Base-by-base conservation (phyloP, 2,888 invertebrate genomes). In the Blera fallax region DNA sequence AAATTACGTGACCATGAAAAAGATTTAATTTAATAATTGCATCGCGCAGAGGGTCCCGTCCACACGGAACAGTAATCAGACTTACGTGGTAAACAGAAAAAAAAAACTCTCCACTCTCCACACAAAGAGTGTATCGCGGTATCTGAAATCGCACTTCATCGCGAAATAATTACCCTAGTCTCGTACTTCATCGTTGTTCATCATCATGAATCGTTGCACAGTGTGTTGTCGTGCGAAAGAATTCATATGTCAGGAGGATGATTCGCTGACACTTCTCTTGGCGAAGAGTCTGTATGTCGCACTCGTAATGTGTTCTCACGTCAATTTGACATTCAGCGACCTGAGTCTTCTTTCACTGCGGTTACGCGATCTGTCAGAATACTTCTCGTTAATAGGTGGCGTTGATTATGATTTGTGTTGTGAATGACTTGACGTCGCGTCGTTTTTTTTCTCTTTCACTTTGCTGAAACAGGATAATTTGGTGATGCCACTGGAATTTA, bases 401-500 rank as follows among this genome's bases (percentile, higher is more conserved):
- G 58, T 62, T 70, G 69, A 70, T 78, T 69, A 67, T 67, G 69
- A 78, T 69, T 69, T 54, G 50, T 67, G 34, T 37, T 58, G 54
- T 45, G 37, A 29, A 65, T 45, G 64, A 45, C 54, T 45, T 56
- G 54, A 67, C 37, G 54, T 34, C 74, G 60, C 29, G 50, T 60
- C 4, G 4, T 3, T 60, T 3, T 14, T 34, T n/a, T n/a, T n/a
- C n/a, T n/a, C n/a, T n/a, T n/a, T n/a, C n/a, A n/a, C n/a, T n/a
- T 54, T 5, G 11, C 40, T 54, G 21, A 18, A 77, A 60, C 48
- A 69, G 50, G 69, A 77, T 77, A 69, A 77, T 78, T 78, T 60
- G 78, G 60, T 62, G 45, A 62, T 62, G 78, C 78, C 78, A 62
- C 78, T 70, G 69, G 69, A 78, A 78, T 78, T 78, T 76, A 76